Percentiles rank a stretch among this genome's conserved stretches.
These are phyloP conservation scores for Himalopsyche anomala DNA, from an alignment of 2,888 invertebrate species.

Conservation along the genomic window DNA sequence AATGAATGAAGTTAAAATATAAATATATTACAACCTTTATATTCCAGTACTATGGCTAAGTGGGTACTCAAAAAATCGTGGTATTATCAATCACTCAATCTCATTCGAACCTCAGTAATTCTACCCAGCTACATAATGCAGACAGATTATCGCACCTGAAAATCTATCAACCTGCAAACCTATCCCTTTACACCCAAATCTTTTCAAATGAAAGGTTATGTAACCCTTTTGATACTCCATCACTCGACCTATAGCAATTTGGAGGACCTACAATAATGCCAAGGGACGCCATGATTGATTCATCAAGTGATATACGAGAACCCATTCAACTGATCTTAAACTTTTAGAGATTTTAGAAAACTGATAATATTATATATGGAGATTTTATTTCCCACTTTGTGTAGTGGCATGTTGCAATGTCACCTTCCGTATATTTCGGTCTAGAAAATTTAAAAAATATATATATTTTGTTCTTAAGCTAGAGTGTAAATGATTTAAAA, in stretches of 20 bases:
- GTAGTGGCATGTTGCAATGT: no score
- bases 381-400: neutral
- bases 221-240: slow-evolving; percentile 14
- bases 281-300: slow-evolving; percentile 30
- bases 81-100: neutral
- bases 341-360: neutral
- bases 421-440: no score
- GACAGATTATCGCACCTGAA: slow-evolving; percentile 31
- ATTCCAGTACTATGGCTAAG: neutral
- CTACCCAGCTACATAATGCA: slow-evolving; percentile 4
- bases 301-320: slow-evolving; percentile 16
- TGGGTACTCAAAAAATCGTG: neutral
- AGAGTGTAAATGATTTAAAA: no score
- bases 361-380: neutral
- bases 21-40: no score
- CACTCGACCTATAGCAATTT: slow-evolving; percentile 14
- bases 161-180: slow-evolving; percentile 20
- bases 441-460: no score
- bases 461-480: no score
- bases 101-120: neutral
- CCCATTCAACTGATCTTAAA: neutral
- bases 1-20: no score
- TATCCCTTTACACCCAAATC: neutral
- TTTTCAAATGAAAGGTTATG: slow-evolving; percentile 22
- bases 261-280: slow-evolving; percentile 2